Evolutionary conservation across 2,888 invertebrate genomes (phyloP).

Genomic region (Melangyna quadrimaculata): DNA sequence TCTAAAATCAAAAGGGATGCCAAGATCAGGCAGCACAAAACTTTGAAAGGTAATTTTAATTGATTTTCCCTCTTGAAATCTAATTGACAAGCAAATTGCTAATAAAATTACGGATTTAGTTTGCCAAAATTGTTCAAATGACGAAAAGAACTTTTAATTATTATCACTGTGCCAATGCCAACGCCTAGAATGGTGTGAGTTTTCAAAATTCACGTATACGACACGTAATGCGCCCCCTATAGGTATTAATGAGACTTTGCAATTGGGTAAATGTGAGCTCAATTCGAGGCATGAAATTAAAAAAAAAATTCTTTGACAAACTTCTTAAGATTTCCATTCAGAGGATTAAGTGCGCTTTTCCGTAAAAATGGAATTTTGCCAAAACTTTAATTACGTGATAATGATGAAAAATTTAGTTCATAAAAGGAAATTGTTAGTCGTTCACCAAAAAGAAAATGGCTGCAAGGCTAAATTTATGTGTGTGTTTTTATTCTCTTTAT

Average conservation of each 20-base stretch:
- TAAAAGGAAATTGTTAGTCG: not conserved
- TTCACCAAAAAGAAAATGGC: not conserved
- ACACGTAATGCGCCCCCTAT: conserved; percentile 11
- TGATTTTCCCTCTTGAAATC: conserved; percentile 35
- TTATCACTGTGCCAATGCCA: conserved; percentile 3
- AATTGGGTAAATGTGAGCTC: not conserved
- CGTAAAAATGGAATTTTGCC: conserved; percentile 3
- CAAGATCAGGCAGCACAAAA: not conserved
- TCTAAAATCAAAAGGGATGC: conserved; percentile 3
- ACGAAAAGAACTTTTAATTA: conserved; percentile 25
- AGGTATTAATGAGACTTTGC: not conserved
- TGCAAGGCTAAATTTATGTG: not conserved
- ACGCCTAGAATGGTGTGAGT: not conserved
- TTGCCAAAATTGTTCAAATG: conserved; percentile 10
- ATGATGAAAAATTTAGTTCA: conserved; percentile 21
- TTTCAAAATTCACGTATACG: conserved; percentile 11
- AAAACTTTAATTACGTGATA: conserved; percentile 39
- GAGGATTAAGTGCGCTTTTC: conserved; percentile 9
- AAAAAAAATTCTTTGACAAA: not conserved
- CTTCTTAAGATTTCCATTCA: conserved; percentile 27
- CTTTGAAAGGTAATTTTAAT: conserved; percentile 44
- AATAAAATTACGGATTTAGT: conserved; percentile 23
- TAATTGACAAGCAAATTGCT: conserved; percentile 45
- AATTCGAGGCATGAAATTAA: not conserved
- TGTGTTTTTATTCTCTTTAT: not conserved